Conservation (phyloP, 1,140 invertebrate genomes). For the Rhopalosiphum maidis region DNA sequence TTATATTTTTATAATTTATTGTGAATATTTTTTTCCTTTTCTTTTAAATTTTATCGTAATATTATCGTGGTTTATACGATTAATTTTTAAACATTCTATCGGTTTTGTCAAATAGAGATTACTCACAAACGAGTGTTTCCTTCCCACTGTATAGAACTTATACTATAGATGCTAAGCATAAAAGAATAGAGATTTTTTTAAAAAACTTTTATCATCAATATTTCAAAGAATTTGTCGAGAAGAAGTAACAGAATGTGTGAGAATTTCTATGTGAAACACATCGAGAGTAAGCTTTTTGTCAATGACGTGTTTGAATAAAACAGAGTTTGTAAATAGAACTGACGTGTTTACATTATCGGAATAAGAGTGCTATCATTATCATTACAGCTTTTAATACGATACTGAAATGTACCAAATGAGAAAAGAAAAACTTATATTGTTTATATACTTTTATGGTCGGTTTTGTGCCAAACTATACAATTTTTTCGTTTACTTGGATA, state of each 20-base stretch:
- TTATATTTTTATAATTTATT: background rate
- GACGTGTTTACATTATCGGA: background rate
- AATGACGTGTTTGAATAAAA: background rate
- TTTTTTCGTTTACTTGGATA: slow-evolving; percentile 19
- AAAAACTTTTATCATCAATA: background rate
- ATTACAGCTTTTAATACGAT: background rate
- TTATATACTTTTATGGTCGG: background rate
- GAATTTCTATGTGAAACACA: background rate
- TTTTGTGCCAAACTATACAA: background rate
- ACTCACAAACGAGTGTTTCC: background rate
- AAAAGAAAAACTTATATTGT: slow-evolving; percentile 5
- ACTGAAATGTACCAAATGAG: background rate
- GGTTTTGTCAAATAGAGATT: background rate
- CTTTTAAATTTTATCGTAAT: background rate
- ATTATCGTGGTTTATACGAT: background rate
- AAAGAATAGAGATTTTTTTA: background rate
- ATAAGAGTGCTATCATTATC: background rate
- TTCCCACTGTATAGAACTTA: background rate
- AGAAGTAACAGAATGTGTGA: background rate
- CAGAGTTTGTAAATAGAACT: background rate
- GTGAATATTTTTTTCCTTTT: background rate
- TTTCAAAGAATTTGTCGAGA: background rate
- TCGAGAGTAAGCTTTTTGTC: background rate
- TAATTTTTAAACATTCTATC: background rate
- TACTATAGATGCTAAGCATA: background rate